Evolutionary conservation across 1,140 invertebrate species (phyloP).

Genomic region (Drosophila murphyi): DNA sequence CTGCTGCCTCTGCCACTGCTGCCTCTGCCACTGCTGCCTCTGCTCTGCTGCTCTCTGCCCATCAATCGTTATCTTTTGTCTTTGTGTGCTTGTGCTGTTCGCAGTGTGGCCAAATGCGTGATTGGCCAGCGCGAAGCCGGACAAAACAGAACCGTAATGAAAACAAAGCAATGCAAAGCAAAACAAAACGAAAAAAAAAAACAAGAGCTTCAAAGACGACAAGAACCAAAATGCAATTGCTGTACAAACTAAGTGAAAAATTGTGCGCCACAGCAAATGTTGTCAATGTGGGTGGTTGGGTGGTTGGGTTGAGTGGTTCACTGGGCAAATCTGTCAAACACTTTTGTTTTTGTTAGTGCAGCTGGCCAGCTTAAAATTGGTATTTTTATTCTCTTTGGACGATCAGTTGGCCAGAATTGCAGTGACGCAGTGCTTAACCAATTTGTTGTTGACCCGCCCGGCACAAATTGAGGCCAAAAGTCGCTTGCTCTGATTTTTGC

Average conservation of each 20-base stretch:
- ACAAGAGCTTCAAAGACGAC: conserved; percentile 23
- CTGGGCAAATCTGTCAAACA: conserved; percentile 16
- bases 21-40: neutral
- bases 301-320: conserved; percentile 12
- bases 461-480: conserved; percentile 60
- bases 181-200: neutral
- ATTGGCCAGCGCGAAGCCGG: conserved; percentile 61
- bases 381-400: conserved; percentile 36
- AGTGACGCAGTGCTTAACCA: conserved; percentile 44
- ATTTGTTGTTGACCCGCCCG: conserved; percentile 56
- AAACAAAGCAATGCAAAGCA: conserved; percentile 51
- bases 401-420: conserved; percentile 31
- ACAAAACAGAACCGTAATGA: conserved; percentile 48
- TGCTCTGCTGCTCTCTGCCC: neutral
- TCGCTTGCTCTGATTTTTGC: conserved; percentile 64
- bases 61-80: conserved; percentile 51
- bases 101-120: conserved; percentile 67
- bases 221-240: conserved; percentile 38
- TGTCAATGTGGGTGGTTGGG: conserved; percentile 34
- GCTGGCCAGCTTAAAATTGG: conserved; percentile 42
- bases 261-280: conserved; percentile 48
- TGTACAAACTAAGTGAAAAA: conserved; percentile 51
- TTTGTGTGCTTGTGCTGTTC: conserved; percentile 35
- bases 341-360: conserved; percentile 50
- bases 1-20: neutral